Evolutionary conservation across 2,797 vertebrate species (phyloP).

Genomic region (Intellagama lesueurii): DNA sequence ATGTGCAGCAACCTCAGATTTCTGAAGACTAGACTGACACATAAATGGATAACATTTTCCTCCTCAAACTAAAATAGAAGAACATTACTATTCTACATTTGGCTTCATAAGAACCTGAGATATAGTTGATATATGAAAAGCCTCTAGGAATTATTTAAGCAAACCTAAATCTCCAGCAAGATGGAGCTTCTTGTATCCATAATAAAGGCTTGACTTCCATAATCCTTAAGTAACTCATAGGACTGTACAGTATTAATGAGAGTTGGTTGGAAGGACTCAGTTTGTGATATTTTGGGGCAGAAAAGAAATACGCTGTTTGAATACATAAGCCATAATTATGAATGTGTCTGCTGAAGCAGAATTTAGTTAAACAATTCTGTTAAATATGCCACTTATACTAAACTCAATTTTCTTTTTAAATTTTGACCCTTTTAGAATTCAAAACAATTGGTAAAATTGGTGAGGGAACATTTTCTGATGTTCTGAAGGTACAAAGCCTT

Average conservation of each 20-base stretch:
- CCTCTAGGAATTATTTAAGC: not conserved
- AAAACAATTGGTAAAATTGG: constrained; percentile 88
- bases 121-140: constrained; percentile 19
- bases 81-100: constrained; percentile 5
- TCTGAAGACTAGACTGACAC: not conserved
- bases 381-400: not conserved
- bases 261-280: not conserved
- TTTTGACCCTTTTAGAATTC: constrained; percentile 81
- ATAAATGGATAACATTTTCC: not conserved
- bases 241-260: not conserved
- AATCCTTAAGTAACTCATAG: not conserved
- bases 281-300: not conserved
- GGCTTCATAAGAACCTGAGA: constrained; percentile 21
- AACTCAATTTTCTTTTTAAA: not conserved
- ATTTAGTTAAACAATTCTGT: not conserved
- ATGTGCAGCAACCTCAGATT: not conserved
- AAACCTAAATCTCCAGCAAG: not conserved
- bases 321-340: not conserved
- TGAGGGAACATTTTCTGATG: constrained; percentile 90
- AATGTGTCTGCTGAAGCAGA: not conserved
- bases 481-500: constrained; percentile 87
- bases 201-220: not conserved
- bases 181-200: not conserved
- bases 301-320: not conserved
- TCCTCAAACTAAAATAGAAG: not conserved